Conservation (phyloP, 2,888 invertebrate species). For the Euzetes globulus region DNA sequence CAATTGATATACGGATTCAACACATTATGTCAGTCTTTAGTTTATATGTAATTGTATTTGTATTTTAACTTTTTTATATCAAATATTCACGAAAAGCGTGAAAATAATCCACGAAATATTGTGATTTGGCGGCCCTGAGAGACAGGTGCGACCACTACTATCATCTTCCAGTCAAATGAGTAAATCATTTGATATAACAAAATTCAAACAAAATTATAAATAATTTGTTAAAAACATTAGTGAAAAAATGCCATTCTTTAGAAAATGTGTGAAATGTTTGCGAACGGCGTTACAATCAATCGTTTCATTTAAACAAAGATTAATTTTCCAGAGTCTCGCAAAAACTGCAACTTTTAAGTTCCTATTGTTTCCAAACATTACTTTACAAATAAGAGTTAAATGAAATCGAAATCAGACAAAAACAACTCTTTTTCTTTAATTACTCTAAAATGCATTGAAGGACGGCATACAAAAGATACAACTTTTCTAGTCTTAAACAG, state of each 20-base stretch:
- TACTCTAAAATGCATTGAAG: not conserved
- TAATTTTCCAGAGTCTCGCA: not conserved
- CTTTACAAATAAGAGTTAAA: not conserved
- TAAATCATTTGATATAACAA: not conserved
- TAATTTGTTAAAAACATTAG: not conserved
- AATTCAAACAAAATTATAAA: not conserved
- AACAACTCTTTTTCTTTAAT: not conserved
- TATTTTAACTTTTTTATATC: not conserved
- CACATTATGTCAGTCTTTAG: not conserved
- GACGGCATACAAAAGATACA: not conserved
- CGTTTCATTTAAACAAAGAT: not conserved
- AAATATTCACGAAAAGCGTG: slow-evolving; percentile 1
- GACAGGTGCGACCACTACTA: not conserved
- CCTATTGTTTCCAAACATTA: not conserved
- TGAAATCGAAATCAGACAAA: too few species aligned
- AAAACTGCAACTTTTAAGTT: not conserved
- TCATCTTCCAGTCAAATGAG: not conserved
- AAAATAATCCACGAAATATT: not conserved
- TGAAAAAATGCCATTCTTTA: not conserved
- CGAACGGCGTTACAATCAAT: not conserved
- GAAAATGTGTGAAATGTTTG: not conserved
- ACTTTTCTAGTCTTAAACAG: not conserved
- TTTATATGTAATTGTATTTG: not conserved
- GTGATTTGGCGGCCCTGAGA: not conserved
- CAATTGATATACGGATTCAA: not conserved